Evolutionary conservation across 2,888 invertebrate genomes (phyloP), one percentile per base, ranked within the genome.

Genomic region (Chrysolina oricalcia): DNA sequence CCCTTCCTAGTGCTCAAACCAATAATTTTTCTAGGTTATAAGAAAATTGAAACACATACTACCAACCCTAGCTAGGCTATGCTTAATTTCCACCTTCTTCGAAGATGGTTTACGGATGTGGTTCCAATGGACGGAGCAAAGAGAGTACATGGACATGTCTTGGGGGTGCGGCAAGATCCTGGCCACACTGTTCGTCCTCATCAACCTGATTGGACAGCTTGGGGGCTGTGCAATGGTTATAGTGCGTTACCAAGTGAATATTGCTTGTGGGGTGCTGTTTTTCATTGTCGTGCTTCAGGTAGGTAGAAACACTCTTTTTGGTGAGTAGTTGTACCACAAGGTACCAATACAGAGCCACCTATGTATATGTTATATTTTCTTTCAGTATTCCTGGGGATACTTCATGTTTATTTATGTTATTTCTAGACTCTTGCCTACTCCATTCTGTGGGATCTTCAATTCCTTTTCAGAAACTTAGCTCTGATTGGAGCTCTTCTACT

Each of bases 391-490:
- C 27, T 27, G 27, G 27, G 27, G 27, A 27, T 27, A 27, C 19
- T 66, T 62, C 48, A 64, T 41, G 53, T 40, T 35, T 63, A 21
- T 67, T n/a, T 23, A 75, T 80, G 80, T 81, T 83, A 81, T 81
- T 83, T 88, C 89, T 90, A 96, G 96, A 97, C 97, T 68, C 92
- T 97, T 84, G 97, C 97, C 0, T 97, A 98, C 90, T 97, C 98
- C 88, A 99, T 99, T 90, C 90, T 99, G 74, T 99, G 99, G 98
- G 99, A 99, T 89, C 88, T 98, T 87, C 98, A 98, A 89, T 99
- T 99, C 90, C 91, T 99, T 77, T 93, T 98, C 81, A 93, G 99
- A 78, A 99, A 99, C 90, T 90, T 99, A 83, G 98, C 99, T 13
- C 92, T 99, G 71, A 97, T 98, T 83, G 99, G 99, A 75, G 99